Evolutionary conservation across 2,888 invertebrate genomes (phyloP).

Genomic region (Prostheceraeus crozeri): DNA sequence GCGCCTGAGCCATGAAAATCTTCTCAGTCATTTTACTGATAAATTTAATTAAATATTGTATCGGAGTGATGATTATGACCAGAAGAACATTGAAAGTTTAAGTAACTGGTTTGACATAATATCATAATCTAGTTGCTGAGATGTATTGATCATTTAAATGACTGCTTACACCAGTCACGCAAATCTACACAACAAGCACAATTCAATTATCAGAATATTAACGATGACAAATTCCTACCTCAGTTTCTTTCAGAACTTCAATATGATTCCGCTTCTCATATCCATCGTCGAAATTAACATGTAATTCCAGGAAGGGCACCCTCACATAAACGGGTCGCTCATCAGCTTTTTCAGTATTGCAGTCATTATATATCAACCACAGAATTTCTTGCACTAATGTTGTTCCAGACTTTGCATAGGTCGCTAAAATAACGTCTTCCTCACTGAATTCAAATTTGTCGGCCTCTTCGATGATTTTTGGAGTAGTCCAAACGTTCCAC

Average conservation of each 20-base stretch:
- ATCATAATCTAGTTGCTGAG: too few relatives aligned
- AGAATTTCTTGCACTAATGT: slow-evolving; percentile 38
- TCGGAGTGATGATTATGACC: too few relatives aligned
- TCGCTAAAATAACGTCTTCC: slow-evolving; percentile 33
- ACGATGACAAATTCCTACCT: not conserved
- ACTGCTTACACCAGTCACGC: too few relatives aligned
- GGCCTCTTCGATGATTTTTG: not conserved
- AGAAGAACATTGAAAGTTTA: too few relatives aligned
- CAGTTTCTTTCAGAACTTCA: not conserved
- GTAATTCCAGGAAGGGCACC: slow-evolving; percentile 21
- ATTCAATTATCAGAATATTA: too few relatives aligned
- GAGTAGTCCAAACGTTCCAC: slow-evolving; percentile 23
- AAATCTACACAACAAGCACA: too few relatives aligned
- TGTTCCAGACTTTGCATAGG: slow-evolving; percentile 36
- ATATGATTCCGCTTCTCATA: slow-evolving; percentile 9
- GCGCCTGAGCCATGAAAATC: too few relatives aligned
- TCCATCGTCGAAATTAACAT: not conserved
- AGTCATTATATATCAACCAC: slow-evolving; percentile 35
- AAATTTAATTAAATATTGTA: too few relatives aligned
- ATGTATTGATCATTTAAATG: too few relatives aligned
- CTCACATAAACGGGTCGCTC: not conserved
- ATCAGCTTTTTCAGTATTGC: slow-evolving; percentile 30
- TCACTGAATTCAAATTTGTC: slow-evolving; percentile 29
- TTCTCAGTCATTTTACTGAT: too few relatives aligned
- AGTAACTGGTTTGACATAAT: too few relatives aligned